Percentiles rank a stretch among this genome's conserved stretches.
Conservation (phyloP, 2,113 vertebrate species). For the Perca flavescens region DNA sequence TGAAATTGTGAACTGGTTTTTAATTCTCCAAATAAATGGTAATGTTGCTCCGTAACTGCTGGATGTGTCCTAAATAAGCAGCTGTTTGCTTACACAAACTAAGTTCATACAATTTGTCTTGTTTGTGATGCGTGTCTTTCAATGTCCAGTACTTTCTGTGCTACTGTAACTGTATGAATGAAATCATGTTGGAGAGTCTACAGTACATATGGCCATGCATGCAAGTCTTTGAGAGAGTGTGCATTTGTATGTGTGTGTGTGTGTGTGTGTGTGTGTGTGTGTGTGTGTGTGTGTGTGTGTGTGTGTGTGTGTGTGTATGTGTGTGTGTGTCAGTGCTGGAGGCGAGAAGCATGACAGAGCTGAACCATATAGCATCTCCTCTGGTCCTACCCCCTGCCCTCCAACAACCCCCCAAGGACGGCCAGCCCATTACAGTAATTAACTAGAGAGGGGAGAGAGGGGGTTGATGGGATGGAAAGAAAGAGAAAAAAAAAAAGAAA, state of each 20-base stretch:
- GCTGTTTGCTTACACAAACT: no score
- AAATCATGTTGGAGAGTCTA: not conserved
- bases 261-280: slow-evolving; percentile 12
- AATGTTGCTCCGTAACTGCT: not conserved
- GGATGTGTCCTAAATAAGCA: not conserved
- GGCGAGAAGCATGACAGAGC: slow-evolving; percentile 57
- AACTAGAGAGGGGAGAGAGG: slow-evolving; percentile 71
- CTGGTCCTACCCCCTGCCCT: slow-evolving; percentile 54
- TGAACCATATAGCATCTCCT: slow-evolving; percentile 49
- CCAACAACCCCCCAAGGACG: slow-evolving; percentile 75
- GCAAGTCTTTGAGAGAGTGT: not conserved
- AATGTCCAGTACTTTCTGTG: not conserved
- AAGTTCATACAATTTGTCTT: not conserved
- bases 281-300: slow-evolving; percentile 14
- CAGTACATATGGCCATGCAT: slow-evolving; percentile 4
- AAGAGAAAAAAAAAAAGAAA: slow-evolving; percentile 20
- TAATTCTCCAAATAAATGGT: not conserved
- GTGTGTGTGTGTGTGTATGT: slow-evolving; percentile 23
- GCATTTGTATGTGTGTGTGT: not conserved
- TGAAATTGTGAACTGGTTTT: no score
- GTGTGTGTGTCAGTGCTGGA: slow-evolving; percentile 17
- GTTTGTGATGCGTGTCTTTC: not conserved
- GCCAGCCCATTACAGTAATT: slow-evolving; percentile 80
- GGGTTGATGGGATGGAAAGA: slow-evolving; percentile 69
- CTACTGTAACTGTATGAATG: not conserved